Evolutionary conservation across 2,797 vertebrate genomes (phyloP), one percentile per base, ranked within the genome.

Genomic region (Megaceryle alcyon): DNA sequence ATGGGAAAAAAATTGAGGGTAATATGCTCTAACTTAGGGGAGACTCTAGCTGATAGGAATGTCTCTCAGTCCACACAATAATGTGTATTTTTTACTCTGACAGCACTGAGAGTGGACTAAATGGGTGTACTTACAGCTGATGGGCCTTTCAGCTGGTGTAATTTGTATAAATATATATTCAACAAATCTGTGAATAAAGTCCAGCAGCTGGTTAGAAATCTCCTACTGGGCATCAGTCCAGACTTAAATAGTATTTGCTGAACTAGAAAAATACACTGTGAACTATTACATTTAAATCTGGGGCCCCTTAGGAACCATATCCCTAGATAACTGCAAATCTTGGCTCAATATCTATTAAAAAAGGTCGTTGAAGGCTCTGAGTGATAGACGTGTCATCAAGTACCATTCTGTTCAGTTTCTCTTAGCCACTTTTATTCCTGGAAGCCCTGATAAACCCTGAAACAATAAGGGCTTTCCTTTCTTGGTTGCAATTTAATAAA

Each of bases 251-350:
- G 35, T 88, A 94, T 90, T 85, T 90, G 65, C 68, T 88, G 71
- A 86, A 75, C 57, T 88, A 54, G 94, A 94, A 97, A 92, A 97
- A 75, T 87, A 59, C 69, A 78, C 64, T 69, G 76, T 86, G 73
- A 95, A 63, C 78, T 65, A 10, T 53, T 90, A 37, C 35, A 25
- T 53, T 18, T 73, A 84, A 77, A 82, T 72, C 48, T 84, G 60
- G 44, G 61, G 43, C 41, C n/a, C 37, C 66, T 87, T 94, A 86
- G 90, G 72, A 92, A 65, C 56, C 49, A 22, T 90, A 48, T 90
- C 84, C 26, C 53, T 92, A 72, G 73, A 63, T 57, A 70, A 78
- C 63, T 68, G 77, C 19, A 86, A 87, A 79, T 79, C 66, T 86
- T 79, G 88, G 73, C 1, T 6, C 59, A 88, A 49, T 25, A 60